phyloP scores from a whole-genome alignment of 1,140 invertebrate genomes.

The Ruditapes philippinarum region DNA sequence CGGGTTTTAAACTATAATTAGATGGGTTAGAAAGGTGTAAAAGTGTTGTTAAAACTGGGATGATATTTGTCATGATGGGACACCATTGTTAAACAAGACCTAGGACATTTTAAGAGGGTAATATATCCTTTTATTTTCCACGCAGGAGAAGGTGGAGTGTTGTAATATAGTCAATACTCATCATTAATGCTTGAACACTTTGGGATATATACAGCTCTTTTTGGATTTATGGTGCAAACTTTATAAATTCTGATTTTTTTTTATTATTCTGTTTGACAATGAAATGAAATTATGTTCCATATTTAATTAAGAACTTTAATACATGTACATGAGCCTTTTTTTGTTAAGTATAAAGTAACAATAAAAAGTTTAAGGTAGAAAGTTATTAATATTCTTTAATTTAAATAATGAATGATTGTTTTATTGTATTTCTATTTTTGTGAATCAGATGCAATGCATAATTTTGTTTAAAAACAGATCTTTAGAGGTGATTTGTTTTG shows the following conservation, averaged over 20 bases:
- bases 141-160: neutral
- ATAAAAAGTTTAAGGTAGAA: too few species aligned
- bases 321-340: too few species aligned
- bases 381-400: too few species aligned
- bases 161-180: neutral
- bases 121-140: constrained; percentile 53
- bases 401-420: too few species aligned
- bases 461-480: too few species aligned
- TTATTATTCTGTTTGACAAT: too few species aligned
- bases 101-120: constrained; percentile 23
- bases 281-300: too few species aligned
- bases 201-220: neutral
- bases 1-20: constrained; percentile 41
- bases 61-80: neutral
- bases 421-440: too few species aligned
- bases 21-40: constrained; percentile 26
- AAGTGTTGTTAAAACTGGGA: constrained; percentile 6
- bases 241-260: neutral
- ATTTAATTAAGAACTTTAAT: too few species aligned
- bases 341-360: too few species aligned
- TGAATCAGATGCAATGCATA: too few species aligned
- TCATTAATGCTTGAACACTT: constrained; percentile 39
- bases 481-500: too few species aligned
- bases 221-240: neutral
- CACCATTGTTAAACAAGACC: neutral